These are phyloP conservation scores for Chymomyza costata DNA, from an alignment of 1,140 invertebrate species.

Conservation along the genomic window DNA sequence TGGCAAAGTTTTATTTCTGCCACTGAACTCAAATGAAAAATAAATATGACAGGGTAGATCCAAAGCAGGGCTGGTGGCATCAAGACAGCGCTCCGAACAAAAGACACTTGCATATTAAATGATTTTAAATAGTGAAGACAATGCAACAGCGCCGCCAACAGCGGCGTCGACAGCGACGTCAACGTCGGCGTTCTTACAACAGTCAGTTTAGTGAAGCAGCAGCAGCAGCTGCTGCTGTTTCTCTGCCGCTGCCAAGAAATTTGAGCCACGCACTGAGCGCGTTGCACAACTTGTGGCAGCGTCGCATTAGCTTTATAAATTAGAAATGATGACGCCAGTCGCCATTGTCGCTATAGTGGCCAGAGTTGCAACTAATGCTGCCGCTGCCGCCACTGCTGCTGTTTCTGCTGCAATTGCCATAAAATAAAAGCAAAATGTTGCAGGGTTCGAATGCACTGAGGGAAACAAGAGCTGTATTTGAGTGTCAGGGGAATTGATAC, in stretches of 20 bases:
- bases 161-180: background rate
- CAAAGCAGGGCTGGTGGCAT: slow-evolving; percentile 40
- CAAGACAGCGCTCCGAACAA: slow-evolving; percentile 37
- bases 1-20: slow-evolving; percentile 71
- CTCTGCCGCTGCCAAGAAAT: no score
- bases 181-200: no score
- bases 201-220: no score
- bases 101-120: slow-evolving; percentile 71
- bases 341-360: no score
- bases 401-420: slow-evolving; percentile 16
- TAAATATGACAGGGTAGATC: slow-evolving; percentile 68
- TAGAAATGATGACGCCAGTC: slow-evolving; percentile 60
- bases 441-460: background rate
- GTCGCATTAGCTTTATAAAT: slow-evolving; percentile 70
- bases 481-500: background rate
- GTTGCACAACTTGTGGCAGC: slow-evolving; percentile 38
- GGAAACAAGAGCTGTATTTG: background rate
- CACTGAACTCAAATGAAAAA: slow-evolving; percentile 71
- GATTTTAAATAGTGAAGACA: slow-evolving; percentile 70
- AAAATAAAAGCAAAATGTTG: slow-evolving; percentile 7
- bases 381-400: no score
- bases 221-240: slow-evolving; percentile 8
- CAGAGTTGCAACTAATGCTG: no score
- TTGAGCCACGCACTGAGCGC: slow-evolving; percentile 17
- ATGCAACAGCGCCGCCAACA: slow-evolving; percentile 36